These are phyloP conservation scores for Pseudorasbora parva DNA, from an alignment of 2,113 vertebrate genomes.

Conservation along the genomic window DNA sequence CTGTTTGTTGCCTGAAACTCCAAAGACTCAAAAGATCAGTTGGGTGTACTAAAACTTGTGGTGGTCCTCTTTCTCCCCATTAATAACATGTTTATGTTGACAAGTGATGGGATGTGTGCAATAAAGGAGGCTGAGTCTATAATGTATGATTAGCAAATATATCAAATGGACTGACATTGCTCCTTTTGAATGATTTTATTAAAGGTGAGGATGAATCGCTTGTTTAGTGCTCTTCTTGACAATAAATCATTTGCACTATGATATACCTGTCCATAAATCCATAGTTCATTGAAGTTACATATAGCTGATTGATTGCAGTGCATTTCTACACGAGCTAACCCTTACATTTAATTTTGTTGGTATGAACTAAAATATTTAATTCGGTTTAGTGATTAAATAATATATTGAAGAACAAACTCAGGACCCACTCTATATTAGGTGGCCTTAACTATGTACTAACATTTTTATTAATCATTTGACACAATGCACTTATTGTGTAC, in stretches of 20 bases:
- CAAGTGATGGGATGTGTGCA: not conserved
- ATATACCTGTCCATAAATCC: constrained; percentile 14
- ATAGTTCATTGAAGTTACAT: not conserved
- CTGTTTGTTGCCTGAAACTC: constrained; percentile 8
- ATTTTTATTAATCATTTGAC: too few species aligned
- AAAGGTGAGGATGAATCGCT: not conserved
- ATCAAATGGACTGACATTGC: not conserved
- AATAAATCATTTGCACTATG: not conserved
- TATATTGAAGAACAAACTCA: not conserved
- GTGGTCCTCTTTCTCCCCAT: not conserved
- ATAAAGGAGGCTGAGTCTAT: not conserved
- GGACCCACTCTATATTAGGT: too few species aligned
- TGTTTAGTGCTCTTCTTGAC: not conserved
- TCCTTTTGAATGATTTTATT: not conserved
- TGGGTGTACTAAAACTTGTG: not conserved
- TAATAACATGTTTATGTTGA: not conserved
- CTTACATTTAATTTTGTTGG: not conserved
- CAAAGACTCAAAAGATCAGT: not conserved
- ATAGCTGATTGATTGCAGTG: not conserved
- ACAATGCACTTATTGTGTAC: too few species aligned
- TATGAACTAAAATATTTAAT: not conserved
- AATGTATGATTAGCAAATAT: not conserved
- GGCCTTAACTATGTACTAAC: too few species aligned
- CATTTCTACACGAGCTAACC: not conserved
- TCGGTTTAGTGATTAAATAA: not conserved